Evolutionary conservation across 23 tunicate species (phyloP).

Genomic region (Aplidium turbinatum): DNA sequence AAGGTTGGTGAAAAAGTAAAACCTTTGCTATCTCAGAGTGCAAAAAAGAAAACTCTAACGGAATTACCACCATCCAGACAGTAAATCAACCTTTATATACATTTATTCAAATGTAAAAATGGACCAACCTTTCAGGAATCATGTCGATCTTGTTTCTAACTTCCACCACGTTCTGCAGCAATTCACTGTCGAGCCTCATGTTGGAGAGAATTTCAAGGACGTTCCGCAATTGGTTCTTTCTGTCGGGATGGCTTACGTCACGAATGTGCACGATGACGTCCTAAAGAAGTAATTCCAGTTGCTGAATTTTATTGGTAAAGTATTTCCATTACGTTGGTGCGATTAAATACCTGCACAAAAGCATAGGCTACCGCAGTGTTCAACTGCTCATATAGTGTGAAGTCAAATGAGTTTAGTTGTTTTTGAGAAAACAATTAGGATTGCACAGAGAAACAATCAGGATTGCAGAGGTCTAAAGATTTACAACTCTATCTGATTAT

Average conservation of each 20-base stretch:
- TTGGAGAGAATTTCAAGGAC: slow-evolving; percentile 56
- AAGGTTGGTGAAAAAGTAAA: too few relatives aligned
- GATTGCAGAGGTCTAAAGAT: too few relatives aligned
- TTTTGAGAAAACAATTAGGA: too few relatives aligned
- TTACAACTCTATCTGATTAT: too few relatives aligned
- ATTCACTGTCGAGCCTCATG: slow-evolving; percentile 24
- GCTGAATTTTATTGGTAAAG: too few relatives aligned
- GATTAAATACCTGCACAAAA: too few relatives aligned
- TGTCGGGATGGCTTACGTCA: slow-evolving; percentile 80
- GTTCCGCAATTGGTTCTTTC: slow-evolving; percentile 48
- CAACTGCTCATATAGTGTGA: too few relatives aligned
- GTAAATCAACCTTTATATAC: not conserved
- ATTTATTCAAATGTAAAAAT: not conserved
- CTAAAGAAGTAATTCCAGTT: too few relatives aligned
- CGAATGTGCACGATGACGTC: slow-evolving; percentile 82
- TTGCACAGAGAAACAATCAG: too few relatives aligned
- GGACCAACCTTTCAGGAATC: slow-evolving; percentile 5
- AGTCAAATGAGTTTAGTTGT: too few relatives aligned
- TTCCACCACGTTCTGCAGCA: slow-evolving; percentile 67
- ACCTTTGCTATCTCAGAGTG: not conserved
- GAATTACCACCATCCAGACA: not conserved
- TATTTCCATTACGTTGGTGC: too few relatives aligned
- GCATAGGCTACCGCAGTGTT: too few relatives aligned
- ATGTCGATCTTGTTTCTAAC: slow-evolving; percentile 82
- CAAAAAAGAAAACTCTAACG: not conserved